A percentile compares a stretch with the other conserved stretches of the same genome.
Evolutionary conservation across 1,140 invertebrate species (phyloP).

Genomic region (Pseudomyrmex sp.): DNA sequence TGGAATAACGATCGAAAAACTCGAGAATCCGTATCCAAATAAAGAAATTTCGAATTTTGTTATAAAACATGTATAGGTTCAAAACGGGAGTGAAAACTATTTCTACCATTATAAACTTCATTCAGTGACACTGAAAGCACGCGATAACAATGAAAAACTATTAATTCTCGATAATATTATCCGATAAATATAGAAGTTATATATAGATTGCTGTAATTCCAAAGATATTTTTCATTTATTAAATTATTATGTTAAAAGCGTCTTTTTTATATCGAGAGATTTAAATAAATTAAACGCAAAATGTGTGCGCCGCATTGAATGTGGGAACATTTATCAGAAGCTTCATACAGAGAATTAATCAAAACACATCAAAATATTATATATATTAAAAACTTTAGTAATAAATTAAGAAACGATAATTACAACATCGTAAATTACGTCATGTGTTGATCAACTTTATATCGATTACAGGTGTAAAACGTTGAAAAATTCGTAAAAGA

Average conservation of each 20-base stretch:
- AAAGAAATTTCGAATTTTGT: constrained; percentile 17
- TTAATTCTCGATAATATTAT: constrained; percentile 13
- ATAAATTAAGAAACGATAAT: background rate
- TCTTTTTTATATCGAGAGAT: constrained; percentile 4
- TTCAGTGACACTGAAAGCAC: background rate
- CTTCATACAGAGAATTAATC: constrained; percentile 1
- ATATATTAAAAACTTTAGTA: background rate
- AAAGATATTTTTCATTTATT: constrained; percentile 17
- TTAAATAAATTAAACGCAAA: constrained; percentile 25
- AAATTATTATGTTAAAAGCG: background rate
- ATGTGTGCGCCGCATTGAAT: background rate
- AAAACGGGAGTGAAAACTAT: background rate
- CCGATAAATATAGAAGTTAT: too few species aligned
- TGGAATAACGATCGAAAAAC: constrained; percentile 3
- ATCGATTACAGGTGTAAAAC: constrained; percentile 58
- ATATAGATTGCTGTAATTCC: background rate
- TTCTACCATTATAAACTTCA: background rate
- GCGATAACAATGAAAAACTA: background rate
- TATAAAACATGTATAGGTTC: background rate
- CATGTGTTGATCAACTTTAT: constrained; percentile 62
- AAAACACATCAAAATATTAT: background rate
- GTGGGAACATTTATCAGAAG: background rate
- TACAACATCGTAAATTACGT: constrained; percentile 65
- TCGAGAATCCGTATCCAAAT: constrained; percentile 7
- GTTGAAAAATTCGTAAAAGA: constrained; percentile 47